Evolutionary conservation across 2,113 vertebrate species (phyloP), one percentile per base, ranked within the genome.

Genomic region (Ceratotherium simum): DNA sequence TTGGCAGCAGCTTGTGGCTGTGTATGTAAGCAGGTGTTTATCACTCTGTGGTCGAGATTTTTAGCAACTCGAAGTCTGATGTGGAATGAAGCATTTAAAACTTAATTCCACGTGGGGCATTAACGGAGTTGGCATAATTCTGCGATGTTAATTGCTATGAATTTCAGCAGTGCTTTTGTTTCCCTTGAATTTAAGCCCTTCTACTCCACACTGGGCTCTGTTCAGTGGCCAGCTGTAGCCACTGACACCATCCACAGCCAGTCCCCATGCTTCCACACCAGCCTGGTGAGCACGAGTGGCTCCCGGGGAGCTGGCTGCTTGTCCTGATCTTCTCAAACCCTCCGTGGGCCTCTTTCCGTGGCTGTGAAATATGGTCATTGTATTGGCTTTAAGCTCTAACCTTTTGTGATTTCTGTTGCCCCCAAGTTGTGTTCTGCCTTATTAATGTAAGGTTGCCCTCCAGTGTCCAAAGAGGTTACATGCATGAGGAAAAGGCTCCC

Each of bases 371-470:
- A 48, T 25, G 14, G 73, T 62, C 58, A 62, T 14, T 29, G 42
- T 36, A 20, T 14, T 39, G 25, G 69, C 62, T 56, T 75, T 54
- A 25, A 58, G 25, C 27, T 42, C 51, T 75, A 42, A 46, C 27
- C 7, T 58, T 60, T 65, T n/a, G 58, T 29, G 42, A 51, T 81
- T 62, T 56, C 58, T 20, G 48, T 69, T 56, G 56, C 7, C 7
- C 14, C 16, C 18, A 51, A 33, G 16, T 31, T 25, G 33, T 42
- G 21, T 75, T 83, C 75, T 96, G 79, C 36, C 70, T 95, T 88
- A 69, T 58, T 62, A 70, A 80, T 27, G 60, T 48, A n/a, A 96
- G 86, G 27, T 81, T 80, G 83, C 92, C 89, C 67, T 79, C 58
- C 54, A 80, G 92, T 90, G 88, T 89, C n/a, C 62, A 69, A 33